Conservation (phyloP, 2,888 invertebrate genomes). For the Epinotia brunnichana region DNA sequence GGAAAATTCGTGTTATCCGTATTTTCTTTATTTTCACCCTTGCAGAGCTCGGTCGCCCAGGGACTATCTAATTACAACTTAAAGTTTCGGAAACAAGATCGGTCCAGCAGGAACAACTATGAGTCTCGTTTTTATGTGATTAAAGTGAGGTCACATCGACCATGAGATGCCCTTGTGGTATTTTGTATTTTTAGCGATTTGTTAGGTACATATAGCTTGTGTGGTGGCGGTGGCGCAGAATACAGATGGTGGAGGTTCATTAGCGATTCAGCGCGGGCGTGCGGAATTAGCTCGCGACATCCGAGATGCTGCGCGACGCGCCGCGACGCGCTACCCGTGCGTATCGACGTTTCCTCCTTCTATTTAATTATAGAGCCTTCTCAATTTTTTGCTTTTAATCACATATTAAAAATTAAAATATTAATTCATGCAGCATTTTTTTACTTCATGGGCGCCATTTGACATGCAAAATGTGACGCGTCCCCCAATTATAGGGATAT, state of each 20-base stretch:
- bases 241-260: slow-evolving; percentile 72
- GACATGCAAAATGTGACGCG: too few species aligned
- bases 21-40: too few species aligned
- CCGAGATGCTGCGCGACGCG: slow-evolving; percentile 65
- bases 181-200: slow-evolving; percentile 80
- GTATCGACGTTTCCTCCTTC: slow-evolving; percentile 45
- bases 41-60: too few species aligned
- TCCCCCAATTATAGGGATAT: too few species aligned
- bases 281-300: slow-evolving; percentile 77
- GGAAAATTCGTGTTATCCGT: too few species aligned
- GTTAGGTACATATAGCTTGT: slow-evolving; percentile 56
- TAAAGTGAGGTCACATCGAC: slow-evolving; percentile 71
- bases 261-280: slow-evolving; percentile 74
- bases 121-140: slow-evolving; percentile 67
- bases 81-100: slow-evolving; percentile 13
- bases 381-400: not conserved
- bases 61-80: not conserved
- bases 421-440: too few species aligned
- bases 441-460: too few species aligned
- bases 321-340: slow-evolving; percentile 27
- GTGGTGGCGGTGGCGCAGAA: slow-evolving; percentile 62
- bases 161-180: slow-evolving; percentile 74
- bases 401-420: too few species aligned
- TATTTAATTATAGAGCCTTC: slow-evolving; percentile 17
- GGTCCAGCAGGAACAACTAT: not conserved